Base-by-base conservation (phyloP, 2,113 vertebrate species). In the Tretioscincus oriximinensis region DNA sequence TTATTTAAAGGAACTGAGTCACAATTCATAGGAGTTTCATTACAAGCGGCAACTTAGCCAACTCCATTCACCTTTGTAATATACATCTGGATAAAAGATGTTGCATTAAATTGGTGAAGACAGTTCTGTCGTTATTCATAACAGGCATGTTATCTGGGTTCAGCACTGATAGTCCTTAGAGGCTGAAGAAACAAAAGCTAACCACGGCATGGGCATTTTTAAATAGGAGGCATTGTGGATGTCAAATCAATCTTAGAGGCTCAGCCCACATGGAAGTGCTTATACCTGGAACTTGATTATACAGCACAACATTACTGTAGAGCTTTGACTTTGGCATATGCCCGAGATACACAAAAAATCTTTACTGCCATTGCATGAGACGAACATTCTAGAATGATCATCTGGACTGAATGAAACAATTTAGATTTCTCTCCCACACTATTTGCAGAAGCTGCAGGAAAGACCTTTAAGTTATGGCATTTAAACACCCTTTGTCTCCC, bases 401-500 rank as follows among this genome's bases (percentile, higher is more conserved):
- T 0, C 70, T 1, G 54, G 67, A 0, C 2, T 10, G 70, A 21
- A 11, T 0, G 1, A 29, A 77, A 24, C 72, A 80, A 71, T 54
- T 49, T 41, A 14, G 11, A 20, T 18, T 54, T 11, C 10, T 54
- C 18, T 22, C 64, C 76, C 65, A 21, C 14, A 47, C n/a, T 28
- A 41, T 51, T 45, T 7, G 3, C 54, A 72, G 29, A 9, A 83
- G 66, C 24, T 54, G 1, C 63, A 1, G 22, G 0, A n/a, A 58
- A 58, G 24, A 20, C 31, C 35, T 76, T 0, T 24, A 65, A 45
- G 86, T 81, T 89, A 73, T 61, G 74, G 21, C 78, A 75, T 84
- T 81, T 87, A 47, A 71, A 60, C 67, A 84, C 81, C 78, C 76
- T 49, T 65, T 54, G 86, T 63, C 76, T 80, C 68, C 61, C 7